Evolutionary conservation across 2,797 vertebrate genomes (phyloP).

Genomic region (Tinamus major): DNA sequence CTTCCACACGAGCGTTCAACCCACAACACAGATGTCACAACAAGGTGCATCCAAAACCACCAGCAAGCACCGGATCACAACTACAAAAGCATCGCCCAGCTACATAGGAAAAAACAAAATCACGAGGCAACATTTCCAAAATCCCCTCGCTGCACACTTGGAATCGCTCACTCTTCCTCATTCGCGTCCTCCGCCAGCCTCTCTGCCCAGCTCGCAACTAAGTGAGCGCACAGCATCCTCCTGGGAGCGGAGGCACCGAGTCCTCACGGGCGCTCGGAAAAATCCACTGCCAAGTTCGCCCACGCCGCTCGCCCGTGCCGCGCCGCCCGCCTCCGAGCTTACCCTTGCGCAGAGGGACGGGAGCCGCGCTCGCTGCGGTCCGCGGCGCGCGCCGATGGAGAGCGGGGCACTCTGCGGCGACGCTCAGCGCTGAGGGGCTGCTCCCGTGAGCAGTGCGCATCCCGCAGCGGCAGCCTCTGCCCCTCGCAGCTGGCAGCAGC

Average conservation of each 20-base stretch:
- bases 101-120: background rate
- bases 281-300: constrained; percentile 30
- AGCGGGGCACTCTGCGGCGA: constrained; percentile 64
- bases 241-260: background rate
- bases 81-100: background rate
- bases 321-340: background rate
- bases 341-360: constrained; percentile 13
- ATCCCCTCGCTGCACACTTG: background rate
- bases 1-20: background rate
- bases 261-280: background rate
- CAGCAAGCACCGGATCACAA: background rate
- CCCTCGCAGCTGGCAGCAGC: constrained; percentile 77
- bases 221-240: background rate
- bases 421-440: constrained; percentile 72
- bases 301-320: background rate
- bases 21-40: background rate
- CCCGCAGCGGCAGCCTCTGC: constrained; percentile 76
- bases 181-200: background rate
- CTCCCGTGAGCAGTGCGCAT: constrained; percentile 72
- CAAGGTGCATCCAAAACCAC: background rate
- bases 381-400: constrained; percentile 54
- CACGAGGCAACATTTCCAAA: background rate
- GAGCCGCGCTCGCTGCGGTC: constrained; percentile 68
- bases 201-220: background rate
- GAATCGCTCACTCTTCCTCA: background rate